A percentile compares a stretch with the other conserved stretches of the same genome.
These are phyloP conservation scores for Stenotaenia linearis DNA, from an alignment of 2,888 invertebrate species.

Conservation along the genomic window DNA sequence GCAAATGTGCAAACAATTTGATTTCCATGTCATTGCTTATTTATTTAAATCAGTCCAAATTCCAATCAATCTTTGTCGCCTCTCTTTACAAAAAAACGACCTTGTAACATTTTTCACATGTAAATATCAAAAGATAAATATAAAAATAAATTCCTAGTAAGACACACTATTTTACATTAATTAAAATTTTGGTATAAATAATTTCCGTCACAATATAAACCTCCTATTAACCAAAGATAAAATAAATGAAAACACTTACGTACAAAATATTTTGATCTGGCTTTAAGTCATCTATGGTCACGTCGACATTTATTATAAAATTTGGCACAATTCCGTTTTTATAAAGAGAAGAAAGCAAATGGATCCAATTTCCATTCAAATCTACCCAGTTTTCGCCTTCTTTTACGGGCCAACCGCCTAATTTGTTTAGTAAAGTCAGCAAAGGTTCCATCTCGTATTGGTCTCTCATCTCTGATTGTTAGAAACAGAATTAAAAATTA, in stretches of 20 bases:
- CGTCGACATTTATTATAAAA: background rate
- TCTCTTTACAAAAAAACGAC: no score
- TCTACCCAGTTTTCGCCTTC: constrained; percentile 66
- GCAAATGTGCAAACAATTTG: no score
- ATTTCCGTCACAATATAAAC: no score
- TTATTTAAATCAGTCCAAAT: no score
- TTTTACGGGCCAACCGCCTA: constrained; percentile 92
- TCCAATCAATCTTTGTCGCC: no score
- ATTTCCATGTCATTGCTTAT: no score
- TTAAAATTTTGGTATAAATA: no score
- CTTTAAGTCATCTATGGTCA: background rate
- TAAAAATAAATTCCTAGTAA: no score
- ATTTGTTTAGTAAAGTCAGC: constrained; percentile 59
- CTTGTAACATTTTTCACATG: no score
- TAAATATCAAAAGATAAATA: no score
- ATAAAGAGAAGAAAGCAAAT: background rate
- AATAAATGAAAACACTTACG: background rate
- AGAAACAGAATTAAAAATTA: background rate
- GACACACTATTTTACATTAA: no score
- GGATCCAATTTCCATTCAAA: constrained; percentile 59
- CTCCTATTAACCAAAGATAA: no score
- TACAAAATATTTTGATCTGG: background rate
- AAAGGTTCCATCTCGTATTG: constrained; percentile 63
- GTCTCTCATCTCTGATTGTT: background rate
- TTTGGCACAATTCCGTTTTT: background rate